phyloP scores from a whole-genome alignment of 1,140 invertebrate genomes.

The Oryzaephilus surinamensis region DNA sequence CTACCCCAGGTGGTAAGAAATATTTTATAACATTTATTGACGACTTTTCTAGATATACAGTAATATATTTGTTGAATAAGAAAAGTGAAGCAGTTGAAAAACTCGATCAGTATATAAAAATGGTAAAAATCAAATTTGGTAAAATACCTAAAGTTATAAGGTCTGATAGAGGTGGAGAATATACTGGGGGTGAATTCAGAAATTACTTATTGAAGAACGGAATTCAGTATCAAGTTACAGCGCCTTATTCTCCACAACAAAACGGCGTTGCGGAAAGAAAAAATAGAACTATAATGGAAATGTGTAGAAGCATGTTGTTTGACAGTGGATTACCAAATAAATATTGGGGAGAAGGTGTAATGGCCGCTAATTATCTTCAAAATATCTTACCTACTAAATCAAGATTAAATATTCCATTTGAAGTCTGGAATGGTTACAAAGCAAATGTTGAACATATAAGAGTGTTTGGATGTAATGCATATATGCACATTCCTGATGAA shows the following conservation, averaged over 20 bases:
- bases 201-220: conserved; percentile 18
- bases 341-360: conserved; percentile 40
- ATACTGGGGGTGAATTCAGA: conserved; percentile 15
- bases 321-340: conserved; percentile 28
- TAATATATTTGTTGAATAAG: too few species aligned
- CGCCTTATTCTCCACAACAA: conserved; percentile 32
- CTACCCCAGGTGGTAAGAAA: too few species aligned
- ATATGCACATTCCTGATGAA: conserved; percentile 21
- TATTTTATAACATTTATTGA: too few species aligned
- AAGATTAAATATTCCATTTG: conserved; percentile 13
- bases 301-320: conserved; percentile 33
- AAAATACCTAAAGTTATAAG: neutral
- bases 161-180: conserved; percentile 25
- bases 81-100: too few species aligned
- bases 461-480: conserved; percentile 7
- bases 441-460: conserved; percentile 7
- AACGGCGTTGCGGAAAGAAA: conserved; percentile 37
- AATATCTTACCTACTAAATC: conserved; percentile 26
- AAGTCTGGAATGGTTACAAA: neutral
- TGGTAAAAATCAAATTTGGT: too few species aligned
- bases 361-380: conserved; percentile 32
- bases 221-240: conserved; percentile 16
- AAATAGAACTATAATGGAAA: conserved; percentile 35
- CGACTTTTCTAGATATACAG: too few species aligned
- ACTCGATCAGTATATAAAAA: too few species aligned